phyloP scores from a whole-genome alignment of 2,888 invertebrate genomes.

The Erynnis tages region DNA sequence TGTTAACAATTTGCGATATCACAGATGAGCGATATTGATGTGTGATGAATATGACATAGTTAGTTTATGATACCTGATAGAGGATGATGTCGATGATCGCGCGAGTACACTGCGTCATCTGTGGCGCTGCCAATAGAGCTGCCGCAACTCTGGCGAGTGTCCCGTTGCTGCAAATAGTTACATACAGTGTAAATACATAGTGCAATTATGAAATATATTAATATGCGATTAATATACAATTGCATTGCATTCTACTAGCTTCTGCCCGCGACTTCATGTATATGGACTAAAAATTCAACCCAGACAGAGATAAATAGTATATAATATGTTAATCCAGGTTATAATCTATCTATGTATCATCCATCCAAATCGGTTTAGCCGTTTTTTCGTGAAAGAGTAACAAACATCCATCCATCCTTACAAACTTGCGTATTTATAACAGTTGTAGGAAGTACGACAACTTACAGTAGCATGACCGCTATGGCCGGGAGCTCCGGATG shows the following conservation, averaged over 20 bases:
- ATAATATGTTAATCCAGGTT: too few species aligned
- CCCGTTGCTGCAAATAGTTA: slow-evolving; percentile 57
- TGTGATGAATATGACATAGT: not conserved
- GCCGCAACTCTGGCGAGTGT: slow-evolving; percentile 71
- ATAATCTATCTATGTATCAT: too few species aligned
- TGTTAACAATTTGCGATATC: not conserved
- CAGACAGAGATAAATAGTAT: too few species aligned
- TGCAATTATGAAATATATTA: not conserved
- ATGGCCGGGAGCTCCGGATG: slow-evolving; percentile 76
- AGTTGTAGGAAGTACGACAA: too few species aligned
- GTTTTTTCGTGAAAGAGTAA: too few species aligned
- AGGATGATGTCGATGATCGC: slow-evolving; percentile 65
- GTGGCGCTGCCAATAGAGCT: slow-evolving; percentile 71
- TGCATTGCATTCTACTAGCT: too few species aligned
- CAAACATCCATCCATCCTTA: too few species aligned
- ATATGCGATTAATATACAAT: too few species aligned
- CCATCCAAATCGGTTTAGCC: too few species aligned
- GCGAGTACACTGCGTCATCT: slow-evolving; percentile 67
- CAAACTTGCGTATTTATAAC: too few species aligned
- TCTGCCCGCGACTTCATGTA: too few species aligned
- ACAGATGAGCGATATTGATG: not conserved
- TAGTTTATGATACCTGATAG: slow-evolving; percentile 54
- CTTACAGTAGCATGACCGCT: slow-evolving; percentile 56
- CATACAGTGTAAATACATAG: not conserved
- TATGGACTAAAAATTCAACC: too few species aligned